Base-by-base conservation (phyloP, 2,888 invertebrate genomes). In the Thymelicus lineola region DNA sequence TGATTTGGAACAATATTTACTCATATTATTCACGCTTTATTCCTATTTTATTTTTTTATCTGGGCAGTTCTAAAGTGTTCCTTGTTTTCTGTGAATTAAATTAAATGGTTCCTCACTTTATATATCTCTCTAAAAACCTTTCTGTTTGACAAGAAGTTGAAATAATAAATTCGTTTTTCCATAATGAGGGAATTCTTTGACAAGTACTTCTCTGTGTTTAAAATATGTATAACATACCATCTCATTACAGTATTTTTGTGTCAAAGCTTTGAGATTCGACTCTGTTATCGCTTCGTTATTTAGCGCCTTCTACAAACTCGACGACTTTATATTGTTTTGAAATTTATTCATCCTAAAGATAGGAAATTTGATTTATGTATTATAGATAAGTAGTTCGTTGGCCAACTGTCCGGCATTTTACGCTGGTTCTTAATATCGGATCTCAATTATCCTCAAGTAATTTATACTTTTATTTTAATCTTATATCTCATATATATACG, bases 241-340 rank as follows among this genome's bases (percentile, higher is more conserved):
- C 58, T 58, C 48, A 66, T 66, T 65, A 66, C 14, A 58, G 58
- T 17, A 48, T 66, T 58, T 59, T 35, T 48, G 7, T 48, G 28
- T 57, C 65, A 66, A 59, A 66, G 66, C 66, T 66, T 66, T 66
- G 66, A 58, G 38, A 58, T 45, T 42, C 58, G 58, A 66, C 58
- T 9, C 64, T 55, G 38, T 48, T 46, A 64, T 17, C n/a, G 48
- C 46, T n/a, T 61, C 28, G 35, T 61, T 61, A 48, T 48, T 14
- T 46, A 46, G 35, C n/a, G 48, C 48, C 28, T 61, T 38, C 17
- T 45, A 60, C 14, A 48, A 60, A 9, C 28, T 45, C 10, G 35
- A 65, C 7, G 42, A 15, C 10, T 46, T 61, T 48, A 46, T 48
- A 46, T n/a, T 48, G 1, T 14, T 28, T 17, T 10, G 20, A 53